Percentiles rank a stretch among this genome's conserved stretches.
phyloP scores from a whole-genome alignment of 2,113 vertebrate species.

The Sialia sialis region DNA sequence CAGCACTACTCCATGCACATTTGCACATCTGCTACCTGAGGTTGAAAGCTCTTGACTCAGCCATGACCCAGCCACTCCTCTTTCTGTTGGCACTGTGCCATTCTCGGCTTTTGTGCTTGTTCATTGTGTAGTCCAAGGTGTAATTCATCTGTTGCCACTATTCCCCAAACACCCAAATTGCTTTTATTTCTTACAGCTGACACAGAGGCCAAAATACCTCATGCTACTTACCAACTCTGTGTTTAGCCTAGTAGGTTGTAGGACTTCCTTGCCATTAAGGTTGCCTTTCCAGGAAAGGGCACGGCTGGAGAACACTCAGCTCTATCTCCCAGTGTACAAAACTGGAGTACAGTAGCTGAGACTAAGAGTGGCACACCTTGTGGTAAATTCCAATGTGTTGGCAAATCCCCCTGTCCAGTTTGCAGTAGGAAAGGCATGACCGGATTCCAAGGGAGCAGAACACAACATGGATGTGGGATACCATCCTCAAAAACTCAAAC shows the following conservation, averaged over 20 bases:
- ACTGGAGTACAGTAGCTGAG: not conserved
- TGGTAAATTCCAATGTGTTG: not conserved
- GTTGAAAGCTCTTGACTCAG: not conserved
- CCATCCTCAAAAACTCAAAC: not conserved
- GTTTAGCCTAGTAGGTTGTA: not conserved
- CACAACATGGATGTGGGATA: not conserved
- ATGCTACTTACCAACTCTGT: not conserved
- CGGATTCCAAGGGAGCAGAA: not conserved
- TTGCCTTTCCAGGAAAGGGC: not conserved
- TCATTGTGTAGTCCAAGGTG: not conserved
- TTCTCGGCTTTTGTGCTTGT: not conserved
- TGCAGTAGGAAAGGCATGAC: not conserved
- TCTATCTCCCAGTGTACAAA: not conserved
- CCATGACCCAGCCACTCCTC: not conserved
- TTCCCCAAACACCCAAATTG: not conserved
- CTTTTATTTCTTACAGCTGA: not conserved
- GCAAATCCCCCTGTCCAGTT: not conserved
- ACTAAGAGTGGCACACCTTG: accelerated
- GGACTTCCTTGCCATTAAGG: not conserved
- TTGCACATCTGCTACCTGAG: not conserved
- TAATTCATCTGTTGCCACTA: not conserved
- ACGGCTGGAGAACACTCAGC: not conserved
- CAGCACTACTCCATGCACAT: not conserved
- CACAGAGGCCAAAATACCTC: not conserved
- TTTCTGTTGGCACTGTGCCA: not conserved